These are phyloP conservation scores for Fulmarus glacialis DNA, from an alignment of 2,113 vertebrate genomes.

Conservation along the genomic window DNA sequence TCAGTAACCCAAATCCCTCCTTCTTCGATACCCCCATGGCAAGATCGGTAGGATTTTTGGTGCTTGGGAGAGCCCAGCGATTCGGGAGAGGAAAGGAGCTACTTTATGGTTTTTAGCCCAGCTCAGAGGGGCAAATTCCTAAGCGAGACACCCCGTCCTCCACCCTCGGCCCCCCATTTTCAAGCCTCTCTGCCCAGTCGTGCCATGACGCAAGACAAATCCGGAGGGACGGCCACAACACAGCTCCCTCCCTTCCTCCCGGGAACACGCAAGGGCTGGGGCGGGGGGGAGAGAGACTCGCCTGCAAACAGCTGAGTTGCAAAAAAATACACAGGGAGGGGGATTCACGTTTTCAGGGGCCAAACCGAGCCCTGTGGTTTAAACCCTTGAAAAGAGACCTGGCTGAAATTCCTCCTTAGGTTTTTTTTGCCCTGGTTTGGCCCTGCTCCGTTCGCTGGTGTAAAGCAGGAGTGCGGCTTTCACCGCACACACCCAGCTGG, in stretches of 20 bases:
- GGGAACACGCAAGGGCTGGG: not conserved
- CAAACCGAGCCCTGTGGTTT: not conserved
- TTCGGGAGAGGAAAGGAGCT: not conserved
- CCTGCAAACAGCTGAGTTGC: not conserved
- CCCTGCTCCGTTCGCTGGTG: not conserved
- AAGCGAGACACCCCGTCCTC: not conserved
- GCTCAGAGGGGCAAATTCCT: not conserved
- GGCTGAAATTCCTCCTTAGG: not conserved
- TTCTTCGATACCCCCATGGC: fast-evolving
- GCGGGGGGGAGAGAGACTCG: not conserved
- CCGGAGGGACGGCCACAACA: not conserved
- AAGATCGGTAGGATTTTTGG: not conserved
- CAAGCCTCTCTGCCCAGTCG: not conserved
- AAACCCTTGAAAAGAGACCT: not conserved
- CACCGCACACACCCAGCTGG: constrained; percentile 9
- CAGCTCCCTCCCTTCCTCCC: not conserved
- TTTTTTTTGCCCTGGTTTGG: not conserved
- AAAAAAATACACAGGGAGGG: not conserved
- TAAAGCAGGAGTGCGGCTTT: not conserved
- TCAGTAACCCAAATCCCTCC: not conserved
- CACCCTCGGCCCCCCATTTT: not conserved
- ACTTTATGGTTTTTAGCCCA: not conserved
- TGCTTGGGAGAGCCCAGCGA: fast-evolving
- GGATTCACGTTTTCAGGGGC: not conserved
- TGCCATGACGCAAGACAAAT: not conserved